Evolutionary conservation across 2,113 vertebrate genomes (phyloP).

Genomic region (Pampusana beccarii): DNA sequence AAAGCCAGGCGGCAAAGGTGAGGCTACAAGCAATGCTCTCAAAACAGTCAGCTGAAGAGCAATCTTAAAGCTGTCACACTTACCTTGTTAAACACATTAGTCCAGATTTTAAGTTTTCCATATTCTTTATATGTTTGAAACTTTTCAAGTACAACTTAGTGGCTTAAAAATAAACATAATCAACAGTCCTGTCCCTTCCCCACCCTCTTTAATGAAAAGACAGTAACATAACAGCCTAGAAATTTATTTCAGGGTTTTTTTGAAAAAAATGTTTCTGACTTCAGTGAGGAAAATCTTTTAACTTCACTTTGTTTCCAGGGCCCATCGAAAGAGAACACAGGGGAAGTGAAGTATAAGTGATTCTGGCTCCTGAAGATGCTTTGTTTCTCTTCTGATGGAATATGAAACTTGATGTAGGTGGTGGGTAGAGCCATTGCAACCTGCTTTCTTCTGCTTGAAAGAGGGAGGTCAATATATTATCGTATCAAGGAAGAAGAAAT

Average conservation of each 20-base stretch:
- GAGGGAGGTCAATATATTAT: slow-evolving; percentile 75
- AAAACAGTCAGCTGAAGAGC: not conserved
- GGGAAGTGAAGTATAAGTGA: slow-evolving; percentile 63
- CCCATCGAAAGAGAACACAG: slow-evolving; percentile 36
- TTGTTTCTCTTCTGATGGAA: slow-evolving; percentile 71
- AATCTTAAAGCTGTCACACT: not conserved
- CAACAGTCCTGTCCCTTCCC: not conserved
- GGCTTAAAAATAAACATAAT: not conserved
- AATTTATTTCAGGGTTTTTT: not conserved
- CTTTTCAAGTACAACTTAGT: not conserved
- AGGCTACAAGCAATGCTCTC: not conserved
- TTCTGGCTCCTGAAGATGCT: slow-evolving; percentile 57
- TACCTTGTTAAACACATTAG: not conserved
- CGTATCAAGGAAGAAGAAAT: slow-evolving; percentile 72
- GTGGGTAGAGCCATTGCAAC: slow-evolving; percentile 69
- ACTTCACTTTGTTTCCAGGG: slow-evolving; percentile 53
- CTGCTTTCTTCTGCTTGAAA: slow-evolving; percentile 75
- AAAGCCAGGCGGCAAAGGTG: not conserved
- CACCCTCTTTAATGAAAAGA: not conserved
- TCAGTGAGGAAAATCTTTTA: slow-evolving; percentile 25
- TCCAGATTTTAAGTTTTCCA: not conserved
- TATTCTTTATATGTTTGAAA: not conserved
- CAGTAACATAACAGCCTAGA: not conserved
- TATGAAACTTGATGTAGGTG: slow-evolving; percentile 71
- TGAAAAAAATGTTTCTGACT: not conserved